phyloP scores from a whole-genome alignment of 2,113 vertebrate genomes.

The Poeciliopsis turrubarensis region DNA sequence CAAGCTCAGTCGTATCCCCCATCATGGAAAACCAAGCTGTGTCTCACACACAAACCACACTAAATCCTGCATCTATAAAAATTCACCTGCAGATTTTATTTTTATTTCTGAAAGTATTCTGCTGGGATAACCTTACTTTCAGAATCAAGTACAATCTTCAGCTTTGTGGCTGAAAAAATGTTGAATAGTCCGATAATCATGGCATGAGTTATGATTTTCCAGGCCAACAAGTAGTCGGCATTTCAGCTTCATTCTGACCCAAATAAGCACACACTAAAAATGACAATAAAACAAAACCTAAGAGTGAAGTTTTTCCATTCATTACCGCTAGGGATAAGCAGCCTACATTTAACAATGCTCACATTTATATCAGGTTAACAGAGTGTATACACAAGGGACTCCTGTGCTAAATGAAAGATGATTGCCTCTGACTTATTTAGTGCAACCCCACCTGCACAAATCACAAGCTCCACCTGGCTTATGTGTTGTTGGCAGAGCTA shows the following conservation, averaged over 20 bases:
- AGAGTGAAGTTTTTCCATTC: neutral
- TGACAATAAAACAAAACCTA: too few species aligned
- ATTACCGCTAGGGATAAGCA: neutral
- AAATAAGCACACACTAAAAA: neutral
- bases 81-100: conserved; percentile 1
- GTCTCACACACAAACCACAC: conserved; percentile 10
- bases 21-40: conserved; percentile 39
- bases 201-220: too few species aligned
- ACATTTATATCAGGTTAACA: conserved; percentile 37
- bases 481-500: conserved; percentile 15
- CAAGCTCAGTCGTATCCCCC: conserved; percentile 10
- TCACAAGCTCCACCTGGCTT: conserved; percentile 38
- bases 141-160: neutral
- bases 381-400: conserved; percentile 25
- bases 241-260: neutral
- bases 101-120: neutral
- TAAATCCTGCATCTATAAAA: neutral
- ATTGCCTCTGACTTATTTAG: conserved; percentile 53
- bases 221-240: too few species aligned
- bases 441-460: conserved; percentile 41
- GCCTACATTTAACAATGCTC: conserved; percentile 11
- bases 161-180: neutral
- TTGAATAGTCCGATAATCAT: neutral
- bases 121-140: neutral
- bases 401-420: conserved; percentile 54